phyloP scores from a whole-genome alignment of 2,113 vertebrate species.

The Tursiops truncatus region DNA sequence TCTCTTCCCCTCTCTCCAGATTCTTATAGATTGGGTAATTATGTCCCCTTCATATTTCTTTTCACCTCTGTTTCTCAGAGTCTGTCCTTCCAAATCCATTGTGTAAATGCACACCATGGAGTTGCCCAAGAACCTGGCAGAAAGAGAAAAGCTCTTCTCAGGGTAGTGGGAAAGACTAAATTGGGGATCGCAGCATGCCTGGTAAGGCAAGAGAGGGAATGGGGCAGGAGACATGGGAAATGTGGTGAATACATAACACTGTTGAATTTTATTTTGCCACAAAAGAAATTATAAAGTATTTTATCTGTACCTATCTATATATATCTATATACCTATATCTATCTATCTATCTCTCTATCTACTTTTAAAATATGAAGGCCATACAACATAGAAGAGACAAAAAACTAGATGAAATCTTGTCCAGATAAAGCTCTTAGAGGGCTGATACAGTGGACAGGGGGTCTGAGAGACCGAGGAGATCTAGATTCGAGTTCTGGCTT shows the following conservation, averaged over 20 bases:
- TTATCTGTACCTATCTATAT: background rate
- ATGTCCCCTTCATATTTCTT: background rate
- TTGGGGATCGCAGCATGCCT: background rate
- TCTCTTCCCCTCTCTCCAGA: background rate
- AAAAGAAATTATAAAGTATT: background rate
- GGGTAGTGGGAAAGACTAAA: background rate
- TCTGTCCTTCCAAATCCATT: background rate
- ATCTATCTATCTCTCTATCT: background rate
- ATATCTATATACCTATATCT: background rate
- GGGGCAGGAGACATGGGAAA: fast-evolving
- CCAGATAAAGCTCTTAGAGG: background rate
- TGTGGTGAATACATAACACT: background rate
- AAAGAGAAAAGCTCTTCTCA: background rate
- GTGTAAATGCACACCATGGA: background rate
- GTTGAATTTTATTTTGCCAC: background rate
- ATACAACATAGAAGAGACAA: background rate
- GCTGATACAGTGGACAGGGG: background rate
- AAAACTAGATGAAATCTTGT: background rate
- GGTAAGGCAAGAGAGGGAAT: background rate
- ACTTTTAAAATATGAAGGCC: background rate
- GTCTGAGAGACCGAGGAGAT: background rate
- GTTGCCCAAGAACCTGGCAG: background rate
- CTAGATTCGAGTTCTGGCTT: background rate
- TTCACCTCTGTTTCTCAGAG: background rate
- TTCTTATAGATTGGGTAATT: background rate